phyloP scores from a whole-genome alignment of 2,888 invertebrate species.

The Globia sparganii region DNA sequence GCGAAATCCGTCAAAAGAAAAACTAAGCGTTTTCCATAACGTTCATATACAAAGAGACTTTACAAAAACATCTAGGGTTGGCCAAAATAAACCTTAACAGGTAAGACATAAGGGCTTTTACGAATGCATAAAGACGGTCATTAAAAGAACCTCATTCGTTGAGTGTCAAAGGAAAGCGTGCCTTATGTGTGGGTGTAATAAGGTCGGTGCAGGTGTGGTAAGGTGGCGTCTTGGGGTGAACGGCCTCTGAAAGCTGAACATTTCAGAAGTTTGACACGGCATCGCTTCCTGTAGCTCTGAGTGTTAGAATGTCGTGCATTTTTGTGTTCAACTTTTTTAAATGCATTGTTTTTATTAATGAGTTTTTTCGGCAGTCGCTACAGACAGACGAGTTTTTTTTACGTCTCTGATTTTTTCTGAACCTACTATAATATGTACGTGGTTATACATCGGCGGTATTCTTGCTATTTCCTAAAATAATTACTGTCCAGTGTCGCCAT shows the following conservation, averaged over 20 bases:
- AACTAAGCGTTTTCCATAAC: constrained; percentile 72
- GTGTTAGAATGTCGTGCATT: constrained; percentile 75
- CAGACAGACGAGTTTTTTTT: constrained; percentile 30
- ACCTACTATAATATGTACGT: background rate
- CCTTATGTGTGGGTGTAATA: constrained; percentile 67
- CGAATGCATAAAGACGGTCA: constrained; percentile 73
- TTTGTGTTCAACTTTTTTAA: constrained; percentile 62
- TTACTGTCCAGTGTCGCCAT: background rate
- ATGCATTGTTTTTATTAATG: constrained; percentile 66
- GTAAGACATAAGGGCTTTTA: constrained; percentile 66
- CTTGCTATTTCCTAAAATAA: background rate
- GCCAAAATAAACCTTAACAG: constrained; percentile 72
- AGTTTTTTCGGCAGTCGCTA: constrained; percentile 53
- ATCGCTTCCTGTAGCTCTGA: constrained; percentile 79
- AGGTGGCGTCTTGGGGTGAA: constrained; percentile 77
- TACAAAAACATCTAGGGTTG: constrained; percentile 60
- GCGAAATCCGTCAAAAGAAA: constrained; percentile 77
- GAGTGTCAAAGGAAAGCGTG: constrained; percentile 51
- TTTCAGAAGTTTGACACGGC: constrained; percentile 86
- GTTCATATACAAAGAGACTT: constrained; percentile 63
- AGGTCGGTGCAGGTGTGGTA: constrained; percentile 68
- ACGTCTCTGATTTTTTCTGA: constrained; percentile 10
- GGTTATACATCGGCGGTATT: background rate
- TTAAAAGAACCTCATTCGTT: constrained; percentile 75
- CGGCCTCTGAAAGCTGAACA: constrained; percentile 83